These are phyloP conservation scores for Autographa gamma DNA, from an alignment of 2,888 invertebrate species.

Conservation along the genomic window DNA sequence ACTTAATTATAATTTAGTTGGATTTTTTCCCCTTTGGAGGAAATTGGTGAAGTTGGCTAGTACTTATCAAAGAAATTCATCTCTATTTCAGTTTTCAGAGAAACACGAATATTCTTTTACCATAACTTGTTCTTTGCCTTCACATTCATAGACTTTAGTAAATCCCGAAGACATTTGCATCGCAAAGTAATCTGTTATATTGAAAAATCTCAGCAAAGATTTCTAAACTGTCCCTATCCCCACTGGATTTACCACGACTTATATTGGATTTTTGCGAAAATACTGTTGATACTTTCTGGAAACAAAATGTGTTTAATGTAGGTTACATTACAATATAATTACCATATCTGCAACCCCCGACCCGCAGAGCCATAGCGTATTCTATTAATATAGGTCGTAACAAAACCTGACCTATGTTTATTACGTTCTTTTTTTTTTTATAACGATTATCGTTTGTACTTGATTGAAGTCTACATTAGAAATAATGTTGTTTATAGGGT, in stretches of 20 bases:
- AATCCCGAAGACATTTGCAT: no score
- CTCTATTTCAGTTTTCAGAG: not conserved
- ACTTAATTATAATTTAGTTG: slow-evolving; percentile 7
- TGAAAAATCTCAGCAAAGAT: not conserved
- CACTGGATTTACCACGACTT: not conserved
- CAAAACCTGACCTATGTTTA: not conserved
- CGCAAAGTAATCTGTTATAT: no score
- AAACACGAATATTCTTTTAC: no score
- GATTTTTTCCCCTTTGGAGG: not conserved
- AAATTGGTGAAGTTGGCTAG: not conserved
- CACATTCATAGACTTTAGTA: no score
- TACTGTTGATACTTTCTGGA: not conserved
- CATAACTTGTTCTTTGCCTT: not conserved
- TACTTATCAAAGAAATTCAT: not conserved
- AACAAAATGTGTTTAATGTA: not conserved
- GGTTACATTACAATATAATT: slow-evolving; percentile 1
- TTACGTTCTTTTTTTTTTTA: not conserved
- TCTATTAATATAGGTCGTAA: not conserved
- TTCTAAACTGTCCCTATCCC: not conserved
- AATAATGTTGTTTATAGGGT: no score
- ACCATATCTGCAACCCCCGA: slow-evolving; percentile 1
- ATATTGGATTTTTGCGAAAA: slow-evolving; percentile 4
- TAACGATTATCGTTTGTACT: not conserved
- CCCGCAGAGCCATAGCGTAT: not conserved
- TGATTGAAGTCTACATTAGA: no score